Conservation (phyloP, 2,888 invertebrate genomes). For the Machimus atricapillus region DNA sequence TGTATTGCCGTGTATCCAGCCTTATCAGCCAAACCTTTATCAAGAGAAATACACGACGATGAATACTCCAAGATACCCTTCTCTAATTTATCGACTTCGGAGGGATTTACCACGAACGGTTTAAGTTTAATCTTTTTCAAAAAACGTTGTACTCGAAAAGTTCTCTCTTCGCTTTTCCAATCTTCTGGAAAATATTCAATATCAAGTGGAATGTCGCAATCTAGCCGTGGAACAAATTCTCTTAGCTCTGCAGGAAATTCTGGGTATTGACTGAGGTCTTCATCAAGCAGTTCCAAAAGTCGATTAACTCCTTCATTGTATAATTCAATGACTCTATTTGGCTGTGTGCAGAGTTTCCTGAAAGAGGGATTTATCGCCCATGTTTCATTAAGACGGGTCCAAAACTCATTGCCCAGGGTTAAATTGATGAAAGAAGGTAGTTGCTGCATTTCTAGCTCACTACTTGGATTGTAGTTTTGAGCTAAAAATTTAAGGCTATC, state of each 20-base stretch:
- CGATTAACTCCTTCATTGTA: constrained; percentile 74
- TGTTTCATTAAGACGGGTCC: constrained; percentile 64
- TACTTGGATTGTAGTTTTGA: constrained; percentile 64
- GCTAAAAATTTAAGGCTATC: constrained; percentile 65
- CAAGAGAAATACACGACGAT: constrained; percentile 49
- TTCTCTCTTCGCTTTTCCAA: constrained; percentile 65
- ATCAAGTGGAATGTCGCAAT: constrained; percentile 67
- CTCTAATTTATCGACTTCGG: constrained; percentile 50
- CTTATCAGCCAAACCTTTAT: constrained; percentile 50
- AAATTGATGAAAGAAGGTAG: constrained; percentile 66
- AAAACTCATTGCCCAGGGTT: constrained; percentile 70
- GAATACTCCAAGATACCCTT: constrained; percentile 54
- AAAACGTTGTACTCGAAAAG: constrained; percentile 64
- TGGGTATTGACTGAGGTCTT: constrained; percentile 68
- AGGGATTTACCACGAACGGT: constrained; percentile 41
- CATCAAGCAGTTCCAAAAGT: constrained; percentile 68
- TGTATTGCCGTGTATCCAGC: constrained; percentile 54
- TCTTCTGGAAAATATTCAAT: constrained; percentile 72
- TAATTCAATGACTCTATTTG: constrained; percentile 66
- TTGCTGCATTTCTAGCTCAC: constrained; percentile 68
- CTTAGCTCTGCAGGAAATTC: constrained; percentile 73
- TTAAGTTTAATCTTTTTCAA: constrained; percentile 67
- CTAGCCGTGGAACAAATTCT: constrained; percentile 62
- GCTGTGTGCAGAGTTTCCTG: constrained; percentile 60
- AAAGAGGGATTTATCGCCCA: constrained; percentile 54